Evolutionary conservation across 2,797 vertebrate genomes (phyloP).

Genomic region (Tenualosa thibaudeaui): DNA sequence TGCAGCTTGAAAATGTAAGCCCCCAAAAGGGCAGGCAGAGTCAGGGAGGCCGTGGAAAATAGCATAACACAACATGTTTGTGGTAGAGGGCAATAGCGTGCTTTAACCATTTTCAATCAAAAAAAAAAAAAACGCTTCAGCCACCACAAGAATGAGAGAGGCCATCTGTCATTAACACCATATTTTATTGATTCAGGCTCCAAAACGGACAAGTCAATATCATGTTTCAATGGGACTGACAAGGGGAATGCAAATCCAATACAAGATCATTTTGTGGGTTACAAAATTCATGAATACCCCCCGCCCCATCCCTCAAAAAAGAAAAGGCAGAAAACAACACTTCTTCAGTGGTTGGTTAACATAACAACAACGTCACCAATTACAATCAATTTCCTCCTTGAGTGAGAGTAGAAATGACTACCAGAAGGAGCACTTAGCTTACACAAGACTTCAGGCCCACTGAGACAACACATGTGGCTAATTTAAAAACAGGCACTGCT

Average conservation of each 20-base stretch:
- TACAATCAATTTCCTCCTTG: neutral
- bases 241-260: constrained; percentile 39
- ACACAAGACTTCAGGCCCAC: neutral
- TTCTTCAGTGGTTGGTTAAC: neutral
- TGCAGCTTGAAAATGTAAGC: neutral
- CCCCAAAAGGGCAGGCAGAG: neutral
- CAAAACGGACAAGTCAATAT: constrained; percentile 49
- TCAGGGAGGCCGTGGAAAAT: neutral
- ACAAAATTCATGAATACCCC: neutral
- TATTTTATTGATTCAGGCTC: constrained; percentile 52
- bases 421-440: neutral
- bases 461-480: constrained; percentile 10
- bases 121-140: neutral
- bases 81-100: neutral
- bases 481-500: neutral
- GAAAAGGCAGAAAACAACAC: neutral
- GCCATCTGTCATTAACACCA: constrained; percentile 39
- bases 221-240: constrained; percentile 37
- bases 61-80: neutral
- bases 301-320: neutral
- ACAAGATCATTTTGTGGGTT: neutral
- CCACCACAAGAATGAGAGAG: constrained; percentile 26
- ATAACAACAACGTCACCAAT: neutral
- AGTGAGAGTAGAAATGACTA: constrained; percentile 5
- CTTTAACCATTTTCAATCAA: neutral